A percentile compares a stretch with the other conserved stretches of the same genome.
phyloP scores from a whole-genome alignment of 2,888 invertebrate species.

The Portevinia maculata region DNA sequence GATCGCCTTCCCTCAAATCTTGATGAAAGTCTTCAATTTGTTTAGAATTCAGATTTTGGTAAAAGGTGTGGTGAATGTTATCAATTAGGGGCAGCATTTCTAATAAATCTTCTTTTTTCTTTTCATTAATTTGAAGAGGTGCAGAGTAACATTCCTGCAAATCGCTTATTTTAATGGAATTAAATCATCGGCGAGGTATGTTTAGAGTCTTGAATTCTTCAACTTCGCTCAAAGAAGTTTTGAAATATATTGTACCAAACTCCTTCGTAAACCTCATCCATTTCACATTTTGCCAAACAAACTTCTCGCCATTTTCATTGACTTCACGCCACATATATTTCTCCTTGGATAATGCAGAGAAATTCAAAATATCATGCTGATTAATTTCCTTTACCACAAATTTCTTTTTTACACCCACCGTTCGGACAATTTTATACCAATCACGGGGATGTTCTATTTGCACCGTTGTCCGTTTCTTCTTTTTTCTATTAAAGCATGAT shows the following conservation, averaged over 20 bases:
- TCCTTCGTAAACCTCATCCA: no score
- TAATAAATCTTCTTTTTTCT: slow-evolving; percentile 21
- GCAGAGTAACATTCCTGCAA: neutral
- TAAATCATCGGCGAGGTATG: slow-evolving; percentile 1
- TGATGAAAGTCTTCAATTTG: neutral
- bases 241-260: slow-evolving; percentile 12
- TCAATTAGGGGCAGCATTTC: slow-evolving; percentile 24
- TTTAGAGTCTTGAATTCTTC: slow-evolving; percentile 3
- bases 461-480: no score
- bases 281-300: no score
- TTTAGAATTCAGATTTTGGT: neutral
- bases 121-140: slow-evolving; percentile 19
- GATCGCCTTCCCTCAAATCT: slow-evolving; percentile 1
- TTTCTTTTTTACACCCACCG: no score
- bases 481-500: no score
- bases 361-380: no score
- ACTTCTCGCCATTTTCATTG: no score
- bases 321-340: no score
- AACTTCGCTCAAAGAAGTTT: slow-evolving; percentile 1
- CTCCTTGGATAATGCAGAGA: no score
- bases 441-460: no score
- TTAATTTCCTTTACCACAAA: no score
- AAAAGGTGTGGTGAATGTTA: slow-evolving; percentile 10
- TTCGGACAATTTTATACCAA: no score
- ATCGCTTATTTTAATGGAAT: slow-evolving; percentile 3